A percentile compares a stretch with the other conserved stretches of the same genome.
phyloP scores from a whole-genome alignment of 2,888 invertebrate genomes.

The Molorchus minor region DNA sequence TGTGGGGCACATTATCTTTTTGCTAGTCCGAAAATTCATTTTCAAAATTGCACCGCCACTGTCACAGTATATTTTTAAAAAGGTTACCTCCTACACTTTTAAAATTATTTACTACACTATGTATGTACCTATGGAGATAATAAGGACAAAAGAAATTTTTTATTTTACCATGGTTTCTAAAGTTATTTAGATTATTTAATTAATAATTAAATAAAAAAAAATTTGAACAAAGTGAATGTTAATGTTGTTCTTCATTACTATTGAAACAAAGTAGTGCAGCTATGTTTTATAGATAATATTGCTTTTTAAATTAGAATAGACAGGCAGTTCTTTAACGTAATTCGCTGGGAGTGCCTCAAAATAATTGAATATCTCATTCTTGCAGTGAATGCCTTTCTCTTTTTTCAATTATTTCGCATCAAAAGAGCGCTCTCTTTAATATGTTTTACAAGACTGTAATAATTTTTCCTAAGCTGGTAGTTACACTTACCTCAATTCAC shows the following conservation, averaged over 20 bases:
- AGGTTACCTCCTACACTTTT: too few relatives aligned
- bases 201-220: background rate
- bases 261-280: slow-evolving; percentile 1
- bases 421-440: background rate
- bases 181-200: too few relatives aligned
- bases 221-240: background rate
- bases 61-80: too few relatives aligned
- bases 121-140: too few relatives aligned
- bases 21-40: too few relatives aligned
- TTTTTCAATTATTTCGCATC: background rate
- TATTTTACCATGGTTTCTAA: too few relatives aligned
- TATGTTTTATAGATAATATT: background rate
- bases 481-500: too few relatives aligned
- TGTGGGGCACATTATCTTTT: too few relatives aligned
- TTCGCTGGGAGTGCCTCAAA: slow-evolving; percentile 1
- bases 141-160: too few relatives aligned
- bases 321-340: background rate
- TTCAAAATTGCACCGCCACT: too few relatives aligned
- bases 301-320: background rate
- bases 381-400: background rate
- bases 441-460: background rate
- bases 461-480: too few relatives aligned
- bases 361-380: slow-evolving; percentile 3
- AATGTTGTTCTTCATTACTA: background rate
- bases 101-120: too few relatives aligned